Percentiles rank a stretch among this genome's conserved stretches.
Evolutionary conservation across 1,140 invertebrate genomes (phyloP).

Genomic region (Drosophila biarmipes): DNA sequence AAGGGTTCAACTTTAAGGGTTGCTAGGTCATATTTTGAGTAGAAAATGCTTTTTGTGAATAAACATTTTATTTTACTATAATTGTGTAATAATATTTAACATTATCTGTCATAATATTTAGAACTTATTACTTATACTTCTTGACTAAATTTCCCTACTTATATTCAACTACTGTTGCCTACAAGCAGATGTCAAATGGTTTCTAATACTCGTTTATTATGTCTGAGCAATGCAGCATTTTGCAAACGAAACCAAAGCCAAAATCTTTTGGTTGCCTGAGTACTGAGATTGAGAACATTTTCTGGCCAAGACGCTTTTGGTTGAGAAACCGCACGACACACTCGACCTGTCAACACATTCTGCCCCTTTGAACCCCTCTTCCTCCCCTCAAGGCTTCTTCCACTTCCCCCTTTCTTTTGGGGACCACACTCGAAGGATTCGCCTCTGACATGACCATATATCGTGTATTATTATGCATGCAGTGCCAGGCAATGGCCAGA

Average conservation of each 20-base stretch:
- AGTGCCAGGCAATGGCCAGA: conserved; percentile 67
- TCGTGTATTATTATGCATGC: conserved; percentile 77
- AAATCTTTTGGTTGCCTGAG: conserved; percentile 29
- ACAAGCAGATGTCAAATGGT: background rate
- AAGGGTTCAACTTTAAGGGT: no score
- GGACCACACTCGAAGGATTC: conserved; percentile 22
- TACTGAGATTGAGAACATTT: conserved; percentile 38
- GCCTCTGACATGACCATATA: conserved; percentile 52
- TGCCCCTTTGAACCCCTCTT: background rate
- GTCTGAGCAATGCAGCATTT: background rate
- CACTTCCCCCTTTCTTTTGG: background rate
- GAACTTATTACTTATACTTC: background rate
- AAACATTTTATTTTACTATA: no score
- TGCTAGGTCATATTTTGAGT: no score
- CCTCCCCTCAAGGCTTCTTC: background rate
- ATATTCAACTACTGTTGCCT: background rate
- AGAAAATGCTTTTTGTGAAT: background rate
- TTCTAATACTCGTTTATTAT: conserved; percentile 2
- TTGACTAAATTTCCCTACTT: background rate
- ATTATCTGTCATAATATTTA: background rate
- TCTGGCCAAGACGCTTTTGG: conserved; percentile 33
- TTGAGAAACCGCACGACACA: conserved; percentile 59
- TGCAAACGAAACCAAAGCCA: conserved; percentile 27
- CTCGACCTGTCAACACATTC: conserved; percentile 49
- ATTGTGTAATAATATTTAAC: no score